These are phyloP conservation scores for Oncorhynchus mykiss DNA, from an alignment of 2,113 vertebrate species.

Conservation along the genomic window DNA sequence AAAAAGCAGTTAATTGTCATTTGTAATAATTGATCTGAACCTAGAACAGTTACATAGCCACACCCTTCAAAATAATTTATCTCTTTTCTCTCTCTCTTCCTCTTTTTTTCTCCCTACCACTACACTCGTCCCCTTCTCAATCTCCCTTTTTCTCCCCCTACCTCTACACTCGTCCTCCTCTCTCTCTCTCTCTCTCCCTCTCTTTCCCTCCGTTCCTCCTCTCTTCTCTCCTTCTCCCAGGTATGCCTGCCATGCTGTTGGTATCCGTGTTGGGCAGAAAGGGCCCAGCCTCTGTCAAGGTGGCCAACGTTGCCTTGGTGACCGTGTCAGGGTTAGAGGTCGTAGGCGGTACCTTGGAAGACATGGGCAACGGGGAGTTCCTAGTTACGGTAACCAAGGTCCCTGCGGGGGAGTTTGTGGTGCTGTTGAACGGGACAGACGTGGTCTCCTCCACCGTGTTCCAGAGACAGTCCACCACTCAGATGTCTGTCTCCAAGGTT, in stretches of 20 bases:
- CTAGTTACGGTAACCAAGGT: conserved; percentile 58
- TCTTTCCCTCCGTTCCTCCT: neutral
- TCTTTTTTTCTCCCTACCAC: neutral
- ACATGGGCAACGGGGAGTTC: conserved; percentile 61
- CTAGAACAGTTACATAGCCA: neutral
- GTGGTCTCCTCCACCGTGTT: conserved; percentile 56
- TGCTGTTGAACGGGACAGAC: conserved; percentile 64
- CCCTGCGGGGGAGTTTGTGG: conserved; percentile 68
- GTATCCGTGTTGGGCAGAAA: conserved; percentile 65
- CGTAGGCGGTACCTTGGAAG: conserved; percentile 33
- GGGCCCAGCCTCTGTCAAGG: conserved; percentile 55
- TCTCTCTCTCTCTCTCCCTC: too few species aligned
- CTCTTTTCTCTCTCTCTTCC: neutral
- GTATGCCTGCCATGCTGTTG: conserved; percentile 46
- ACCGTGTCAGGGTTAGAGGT: conserved; percentile 40
- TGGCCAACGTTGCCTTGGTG: conserved; percentile 53
- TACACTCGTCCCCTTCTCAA: neutral
- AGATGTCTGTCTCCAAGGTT: too few species aligned
- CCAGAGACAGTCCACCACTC: conserved; percentile 62
- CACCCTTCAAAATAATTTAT: neutral
- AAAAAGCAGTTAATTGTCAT: neutral
- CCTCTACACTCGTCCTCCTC: neutral
- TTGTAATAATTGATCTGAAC: neutral
- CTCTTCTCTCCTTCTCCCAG: neutral
- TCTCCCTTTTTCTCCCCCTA: too few species aligned